Evolutionary conservation across 2,888 invertebrate genomes (phyloP).

Genomic region (Cryptophagus acutangulus): DNA sequence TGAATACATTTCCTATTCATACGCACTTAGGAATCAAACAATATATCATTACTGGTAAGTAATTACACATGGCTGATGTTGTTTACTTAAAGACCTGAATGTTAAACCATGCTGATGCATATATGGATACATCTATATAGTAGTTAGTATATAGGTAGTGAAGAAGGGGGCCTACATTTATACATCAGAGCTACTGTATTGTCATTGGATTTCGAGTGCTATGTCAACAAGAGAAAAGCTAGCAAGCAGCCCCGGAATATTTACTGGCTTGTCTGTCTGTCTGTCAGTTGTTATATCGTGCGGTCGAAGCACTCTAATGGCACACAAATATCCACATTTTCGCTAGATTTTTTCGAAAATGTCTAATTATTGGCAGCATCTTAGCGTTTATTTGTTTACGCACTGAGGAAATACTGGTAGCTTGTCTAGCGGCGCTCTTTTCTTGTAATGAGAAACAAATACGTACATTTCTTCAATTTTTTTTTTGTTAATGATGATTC

Average conservation of each 20-base stretch:
- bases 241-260: constrained; percentile 45
- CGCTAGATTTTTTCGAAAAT: too few species aligned
- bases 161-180: constrained; percentile 20
- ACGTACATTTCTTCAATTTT: too few species aligned
- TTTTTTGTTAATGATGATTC: too few species aligned
- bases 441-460: constrained; percentile 8
- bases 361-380: too few species aligned
- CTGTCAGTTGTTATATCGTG: constrained; percentile 41
- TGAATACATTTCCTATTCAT: too few species aligned
- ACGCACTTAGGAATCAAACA: too few species aligned
- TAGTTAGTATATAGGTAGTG: constrained; percentile 23
- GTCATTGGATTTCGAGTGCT: constrained; percentile 49
- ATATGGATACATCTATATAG: constrained; percentile 2
- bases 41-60: constrained; percentile 1
- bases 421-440: not conserved
- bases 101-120: too few species aligned
- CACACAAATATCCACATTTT: too few species aligned
- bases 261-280: constrained; percentile 45
- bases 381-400: too few species aligned
- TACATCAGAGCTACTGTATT: constrained; percentile 46
- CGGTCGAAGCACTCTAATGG: too few species aligned
- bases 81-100: too few species aligned
- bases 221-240: constrained; percentile 44
- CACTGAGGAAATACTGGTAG: not conserved
- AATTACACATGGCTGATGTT: too few species aligned